Evolutionary conservation across 2,113 vertebrate species (phyloP), one percentile per base, ranked within the genome.

Genomic region (Brienomyrus longianalis): DNA sequence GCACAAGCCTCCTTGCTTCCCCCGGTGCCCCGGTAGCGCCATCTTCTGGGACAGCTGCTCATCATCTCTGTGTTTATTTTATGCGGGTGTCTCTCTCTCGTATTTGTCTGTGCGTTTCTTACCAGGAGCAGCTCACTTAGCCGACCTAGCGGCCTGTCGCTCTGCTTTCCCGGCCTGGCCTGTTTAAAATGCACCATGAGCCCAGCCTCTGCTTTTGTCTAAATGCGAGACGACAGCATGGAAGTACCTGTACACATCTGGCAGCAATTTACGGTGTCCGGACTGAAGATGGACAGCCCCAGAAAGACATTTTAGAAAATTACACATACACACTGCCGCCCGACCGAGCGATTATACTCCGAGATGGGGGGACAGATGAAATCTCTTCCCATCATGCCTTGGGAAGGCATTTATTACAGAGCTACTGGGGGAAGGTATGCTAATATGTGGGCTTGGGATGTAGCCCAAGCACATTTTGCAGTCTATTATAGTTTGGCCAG

Each of bases 401-500:
- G 56, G 52, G 87, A 62, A 19, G 56, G 56, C 87, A 21, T 59
- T 88, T 62, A 90, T 89, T 21, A 91, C 52, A 89, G 90, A 90
- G 89, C 92, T 88, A 92, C 92, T 92, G 93, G 66, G 91, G 93
- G 93, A 92, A 91, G 91, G 89, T 92, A 93, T 92, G 92, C 91
- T 92, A 92, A 92, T 94, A 90, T 90, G 91, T 31, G 87, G 47
- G 90, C 91, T 89, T 93, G 92, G 93, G 94, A 93, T 93, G 90
- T 89, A 89, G 90, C 94, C 94, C 95, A 95, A 93, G 91, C 92
- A 91, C 93, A 94, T 93, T 95, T 96, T 94, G 93, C 92, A 93
- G 95, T 94, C 91, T 92, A 94, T 95, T 94, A 94, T 91, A 94
- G 93, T 93, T 94, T 91, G 92, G 92, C 93, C 94, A 95, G 94